Evolutionary conservation across 2,888 invertebrate genomes (phyloP), one percentile per base, ranked within the genome.

Genomic region (Girardia tigrina): DNA sequence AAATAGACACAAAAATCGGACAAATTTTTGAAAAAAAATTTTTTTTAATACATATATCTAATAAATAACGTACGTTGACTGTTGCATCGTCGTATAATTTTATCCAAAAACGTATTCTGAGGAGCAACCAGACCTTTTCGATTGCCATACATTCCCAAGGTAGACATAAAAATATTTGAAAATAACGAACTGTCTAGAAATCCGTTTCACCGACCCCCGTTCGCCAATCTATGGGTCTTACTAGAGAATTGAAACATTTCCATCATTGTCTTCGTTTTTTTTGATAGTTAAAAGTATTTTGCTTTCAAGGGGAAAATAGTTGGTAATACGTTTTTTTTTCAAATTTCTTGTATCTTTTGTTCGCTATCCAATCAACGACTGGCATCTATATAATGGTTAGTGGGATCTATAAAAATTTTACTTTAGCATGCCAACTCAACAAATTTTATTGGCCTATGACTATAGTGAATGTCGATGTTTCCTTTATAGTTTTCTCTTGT

Each of bases 31-130:
- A n/a, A n/a, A n/a, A n/a, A n/a, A n/a, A n/a, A n/a, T n/a, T n/a
- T n/a, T n/a, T n/a, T n/a, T n/a, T n/a, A n/a, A n/a, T n/a, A n/a
- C n/a, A n/a, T n/a, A n/a, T n/a, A n/a, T n/a, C 14, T 42, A 20
- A 16, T 16, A 71, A 70, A 74, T 27, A 77, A 92, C 94, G 92
- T 88, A 97, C 98, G 94, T 88, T 95, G 94, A 83, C 93, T 94
- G 86, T 93, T 94, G 83, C 94, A 95, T 85, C 97, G 89, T 83
- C 97, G 88, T 84, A 98, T 95, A 87, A 98, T 97, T 88, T 95
- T 97, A 88, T 98, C 98, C 85, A 98, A 89, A 88, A 98, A 98
- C 83, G 98, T 98, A 88, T 98, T 98, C 88, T 98, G 97, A 84
- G 98, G 98, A 88, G 98, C 97, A 84, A 98, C 97, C 83, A 98